Evolutionary conservation across 2,888 invertebrate genomes (phyloP).

Genomic region (Volucella inflata): DNA sequence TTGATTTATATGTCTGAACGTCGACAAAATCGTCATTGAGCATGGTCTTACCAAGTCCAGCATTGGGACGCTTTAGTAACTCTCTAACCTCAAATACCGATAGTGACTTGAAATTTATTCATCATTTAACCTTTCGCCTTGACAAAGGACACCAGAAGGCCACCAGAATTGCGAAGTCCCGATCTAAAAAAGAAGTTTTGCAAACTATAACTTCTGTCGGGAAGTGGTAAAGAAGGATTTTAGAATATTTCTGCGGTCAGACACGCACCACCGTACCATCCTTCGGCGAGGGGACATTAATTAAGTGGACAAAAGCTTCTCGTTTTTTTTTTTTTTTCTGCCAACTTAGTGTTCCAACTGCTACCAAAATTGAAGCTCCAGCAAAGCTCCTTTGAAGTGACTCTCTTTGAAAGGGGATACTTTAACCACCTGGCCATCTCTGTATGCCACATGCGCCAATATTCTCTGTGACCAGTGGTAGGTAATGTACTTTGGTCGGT

Average conservation of each 20-base stretch:
- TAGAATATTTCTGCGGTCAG: conserved; percentile 40
- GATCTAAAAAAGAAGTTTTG: conserved; percentile 1
- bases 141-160: conserved; percentile 56
- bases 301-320: conserved; percentile 38
- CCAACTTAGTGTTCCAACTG: conserved; percentile 21
- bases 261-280: conserved; percentile 61
- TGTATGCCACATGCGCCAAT: conserved; percentile 65
- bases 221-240: conserved; percentile 17
- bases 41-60: conserved; percentile 17
- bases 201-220: conserved; percentile 23
- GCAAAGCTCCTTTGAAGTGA: conserved; percentile 33
- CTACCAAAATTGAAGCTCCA: conserved; percentile 14
- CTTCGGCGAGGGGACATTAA: conserved; percentile 23
- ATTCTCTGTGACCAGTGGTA: conserved; percentile 51
- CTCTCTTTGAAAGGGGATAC: conserved; percentile 32
- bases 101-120: conserved; percentile 33
- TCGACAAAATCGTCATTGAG: conserved; percentile 23
- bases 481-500: conserved; percentile 53
- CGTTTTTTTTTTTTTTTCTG: neutral
- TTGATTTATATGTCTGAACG: conserved; percentile 60
- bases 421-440: conserved; percentile 39
- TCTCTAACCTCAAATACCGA: conserved; percentile 11
- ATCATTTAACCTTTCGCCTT: conserved; percentile 64
- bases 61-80: conserved; percentile 36
- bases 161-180: neutral